Base-by-base conservation (phyloP, 2,113 vertebrate species). In the Poeciliopsis retropinna region DNA sequence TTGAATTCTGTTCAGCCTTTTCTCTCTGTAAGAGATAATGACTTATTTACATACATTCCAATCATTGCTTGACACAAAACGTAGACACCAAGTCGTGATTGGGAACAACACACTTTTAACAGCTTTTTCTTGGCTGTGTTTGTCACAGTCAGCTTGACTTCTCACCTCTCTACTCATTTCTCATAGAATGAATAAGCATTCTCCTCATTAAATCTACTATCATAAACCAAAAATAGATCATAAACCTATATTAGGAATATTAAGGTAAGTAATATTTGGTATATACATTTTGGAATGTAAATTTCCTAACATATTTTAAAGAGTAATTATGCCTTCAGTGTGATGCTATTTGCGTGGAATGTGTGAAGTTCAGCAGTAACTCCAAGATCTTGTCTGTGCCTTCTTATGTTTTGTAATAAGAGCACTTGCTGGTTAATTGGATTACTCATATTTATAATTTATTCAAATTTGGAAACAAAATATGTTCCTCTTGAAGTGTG, bases 41-140 rank as follows among this genome's bases (percentile, higher is more conserved):
- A 93, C 69, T 78, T 72, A 88, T 91, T 92, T 92, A 75, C 84
- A 90, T 91, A 73, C 84, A 88, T 91, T 91, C 84, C 81, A 67
- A 75, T 87, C 78, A 71, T 76, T 77, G 72, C 70, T 71, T 86
- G 79, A 84, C 0, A 69, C 32, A 67, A 69, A 83, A 83, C 75
- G 77, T 73, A 17, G 37, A 81, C 85, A 85, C 88, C 85, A 83
- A 79, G 88, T 85, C 78, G 80, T 70, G 87, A 65, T 83, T 76
- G 73, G 61, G 76, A 83, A 87, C 89, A 80, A 77, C 88, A 87
- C 70, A 70, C 62, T 17, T 67, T 66, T 69, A 80, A 75, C 88
- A 87, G 72, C 72, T 67, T 17, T 67, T 66, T 71, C 65, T 72
- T 73, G 29, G 34, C 63, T 75, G 75, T 62, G 47, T 88, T 67